phyloP scores from a whole-genome alignment of 2,888 invertebrate species.

The Drosophila cognata region DNA sequence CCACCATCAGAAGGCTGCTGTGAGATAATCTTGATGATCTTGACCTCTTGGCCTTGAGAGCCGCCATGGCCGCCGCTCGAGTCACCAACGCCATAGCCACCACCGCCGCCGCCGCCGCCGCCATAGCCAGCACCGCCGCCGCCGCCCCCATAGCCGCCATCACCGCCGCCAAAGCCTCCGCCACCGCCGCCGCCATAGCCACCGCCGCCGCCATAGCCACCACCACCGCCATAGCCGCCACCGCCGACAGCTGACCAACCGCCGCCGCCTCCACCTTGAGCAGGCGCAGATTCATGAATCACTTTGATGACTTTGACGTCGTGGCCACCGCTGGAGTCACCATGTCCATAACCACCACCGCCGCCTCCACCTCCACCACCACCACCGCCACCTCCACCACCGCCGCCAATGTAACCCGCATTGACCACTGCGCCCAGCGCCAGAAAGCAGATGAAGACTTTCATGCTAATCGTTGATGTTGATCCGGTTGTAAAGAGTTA shows the following conservation, averaged over 20 bases:
- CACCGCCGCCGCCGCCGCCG: conserved; percentile 39
- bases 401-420: conserved; percentile 69
- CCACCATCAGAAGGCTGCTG: conserved; percentile 60
- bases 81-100: conserved; percentile 2
- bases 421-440: conserved; percentile 62
- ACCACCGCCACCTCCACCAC: conserved; percentile 29
- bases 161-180: conserved; percentile 29
- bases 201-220: conserved; percentile 21
- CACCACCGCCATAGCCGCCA: conserved; percentile 30
- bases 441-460: conserved; percentile 67
- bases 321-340: conserved; percentile 40
- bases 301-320: conserved; percentile 66
- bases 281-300: conserved; percentile 61
- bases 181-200: conserved; percentile 20
- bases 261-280: conserved; percentile 42
- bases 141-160: no score
- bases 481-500: conserved; percentile 56
- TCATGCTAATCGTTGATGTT: conserved; percentile 61
- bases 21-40: conserved; percentile 64
- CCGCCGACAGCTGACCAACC: conserved; percentile 41
- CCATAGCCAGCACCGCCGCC: conserved; percentile 19
- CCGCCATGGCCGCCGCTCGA: conserved; percentile 32
- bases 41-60: conserved; percentile 55
- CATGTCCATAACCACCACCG: conserved; percentile 36
- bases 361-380: conserved; percentile 36